phyloP scores from a whole-genome alignment of 2,113 vertebrate genomes.

The Crocuta crocuta region DNA sequence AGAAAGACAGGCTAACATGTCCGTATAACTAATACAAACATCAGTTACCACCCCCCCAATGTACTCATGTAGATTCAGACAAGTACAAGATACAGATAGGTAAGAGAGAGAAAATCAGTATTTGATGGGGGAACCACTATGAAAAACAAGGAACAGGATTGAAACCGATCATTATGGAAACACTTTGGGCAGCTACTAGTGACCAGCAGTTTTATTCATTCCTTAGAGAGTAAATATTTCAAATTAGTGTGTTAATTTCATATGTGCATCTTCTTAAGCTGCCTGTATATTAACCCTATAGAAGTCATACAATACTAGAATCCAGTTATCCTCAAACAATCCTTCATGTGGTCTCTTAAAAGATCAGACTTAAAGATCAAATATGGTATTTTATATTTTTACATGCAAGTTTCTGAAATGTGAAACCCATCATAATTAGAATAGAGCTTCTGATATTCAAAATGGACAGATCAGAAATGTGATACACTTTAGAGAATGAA shows the following conservation, averaged over 20 bases:
- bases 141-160: not conserved
- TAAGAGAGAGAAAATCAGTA: not conserved
- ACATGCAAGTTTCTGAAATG: not conserved
- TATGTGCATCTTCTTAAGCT: not conserved
- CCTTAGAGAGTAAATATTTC: not conserved
- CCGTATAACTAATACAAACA: not conserved
- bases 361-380: not conserved
- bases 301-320: not conserved
- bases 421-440: not conserved
- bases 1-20: not conserved
- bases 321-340: not conserved
- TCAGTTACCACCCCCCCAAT: not conserved
- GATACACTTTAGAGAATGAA: not conserved
- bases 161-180: not conserved
- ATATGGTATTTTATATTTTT: not conserved
- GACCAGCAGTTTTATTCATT: not conserved
- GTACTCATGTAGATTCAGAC: not conserved
- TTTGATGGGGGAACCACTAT: not conserved
- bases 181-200: not conserved
- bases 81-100: not conserved
- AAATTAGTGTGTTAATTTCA: not conserved
- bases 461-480: not conserved
- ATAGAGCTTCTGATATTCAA: not conserved
- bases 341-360: not conserved
- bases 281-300: not conserved